phyloP scores from a whole-genome alignment of 1,140 invertebrate genomes.

The Druon quercuslanigerum region DNA sequence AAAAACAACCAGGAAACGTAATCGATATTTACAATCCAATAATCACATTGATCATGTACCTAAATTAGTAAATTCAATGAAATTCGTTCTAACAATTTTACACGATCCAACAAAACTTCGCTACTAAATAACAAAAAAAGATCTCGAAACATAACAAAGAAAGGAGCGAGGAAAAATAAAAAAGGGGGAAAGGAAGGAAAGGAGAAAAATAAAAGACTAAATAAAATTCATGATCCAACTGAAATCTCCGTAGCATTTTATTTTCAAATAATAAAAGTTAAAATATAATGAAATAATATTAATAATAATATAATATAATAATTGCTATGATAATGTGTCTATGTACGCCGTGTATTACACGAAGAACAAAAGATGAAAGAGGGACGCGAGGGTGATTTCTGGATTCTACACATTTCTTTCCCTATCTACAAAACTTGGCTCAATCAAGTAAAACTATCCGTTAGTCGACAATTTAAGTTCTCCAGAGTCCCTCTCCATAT shows the following conservation, averaged over 20 bases:
- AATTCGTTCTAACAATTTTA: constrained; percentile 33
- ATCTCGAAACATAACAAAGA: constrained; percentile 33
- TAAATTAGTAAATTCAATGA: neutral
- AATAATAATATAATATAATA: constrained; percentile 63
- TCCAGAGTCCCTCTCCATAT: neutral
- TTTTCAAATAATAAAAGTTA: constrained; percentile 72
- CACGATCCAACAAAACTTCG: constrained; percentile 38
- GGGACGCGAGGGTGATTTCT: neutral
- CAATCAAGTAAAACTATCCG: neutral
- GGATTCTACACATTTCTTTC: neutral
- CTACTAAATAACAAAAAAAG: constrained; percentile 19
- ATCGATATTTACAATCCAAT: constrained; percentile 16
- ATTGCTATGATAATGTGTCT: constrained; percentile 55
- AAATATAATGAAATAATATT: constrained; percentile 72
- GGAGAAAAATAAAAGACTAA: constrained; percentile 50
- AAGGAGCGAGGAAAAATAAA: constrained; percentile 1
- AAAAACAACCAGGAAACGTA: constrained; percentile 28
- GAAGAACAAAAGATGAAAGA: constrained; percentile 52
- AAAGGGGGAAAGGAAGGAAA: constrained; percentile 40
- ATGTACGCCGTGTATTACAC: constrained; percentile 52
- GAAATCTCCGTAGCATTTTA: constrained; percentile 69
- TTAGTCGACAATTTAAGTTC: neutral
- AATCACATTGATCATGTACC: neutral
- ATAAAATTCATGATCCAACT: constrained; percentile 60
- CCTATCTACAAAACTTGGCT: constrained; percentile 3